These are phyloP conservation scores for Chrysopa pallens DNA, from an alignment of 1,140 invertebrate genomes.

Conservation along the genomic window DNA sequence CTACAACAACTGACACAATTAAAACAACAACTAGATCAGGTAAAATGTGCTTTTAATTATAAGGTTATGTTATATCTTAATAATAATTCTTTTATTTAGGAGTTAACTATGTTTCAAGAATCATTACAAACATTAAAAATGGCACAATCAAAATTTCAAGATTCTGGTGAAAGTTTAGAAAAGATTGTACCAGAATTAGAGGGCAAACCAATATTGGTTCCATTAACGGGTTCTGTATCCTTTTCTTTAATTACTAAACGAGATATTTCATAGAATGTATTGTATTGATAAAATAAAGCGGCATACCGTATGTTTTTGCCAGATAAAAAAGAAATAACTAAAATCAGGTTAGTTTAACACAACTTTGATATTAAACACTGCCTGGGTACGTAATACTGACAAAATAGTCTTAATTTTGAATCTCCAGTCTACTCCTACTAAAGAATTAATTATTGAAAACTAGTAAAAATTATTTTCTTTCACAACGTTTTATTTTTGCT, in stretches of 20 bases:
- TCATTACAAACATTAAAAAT: constrained; percentile 76
- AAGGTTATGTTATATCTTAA: constrained; percentile 2
- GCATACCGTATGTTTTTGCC: background rate
- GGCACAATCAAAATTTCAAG: constrained; percentile 76
- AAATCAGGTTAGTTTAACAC: too few species aligned
- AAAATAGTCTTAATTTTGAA: too few species aligned
- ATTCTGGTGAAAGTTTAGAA: constrained; percentile 69
- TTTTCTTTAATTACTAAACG: constrained; percentile 13
- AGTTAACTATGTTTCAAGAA: constrained; percentile 70
- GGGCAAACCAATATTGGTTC: constrained; percentile 74
- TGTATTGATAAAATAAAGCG: background rate
- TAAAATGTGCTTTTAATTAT: constrained; percentile 20
- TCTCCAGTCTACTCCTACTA: too few species aligned
- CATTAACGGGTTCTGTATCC: constrained; percentile 71
- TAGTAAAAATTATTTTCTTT: too few species aligned
- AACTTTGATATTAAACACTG: too few species aligned
- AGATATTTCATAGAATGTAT: background rate
- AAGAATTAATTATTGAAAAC: too few species aligned
- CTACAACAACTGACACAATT: constrained; percentile 61
- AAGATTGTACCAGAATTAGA: constrained; percentile 53
- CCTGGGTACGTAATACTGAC: too few species aligned
- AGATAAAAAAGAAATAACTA: background rate
- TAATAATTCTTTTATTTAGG: constrained; percentile 28
- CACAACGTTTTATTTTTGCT: too few species aligned
- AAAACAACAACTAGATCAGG: constrained; percentile 74